Evolutionary conservation across 1,140 invertebrate species (phyloP).

Genomic region (Drosophila watanabei): DNA sequence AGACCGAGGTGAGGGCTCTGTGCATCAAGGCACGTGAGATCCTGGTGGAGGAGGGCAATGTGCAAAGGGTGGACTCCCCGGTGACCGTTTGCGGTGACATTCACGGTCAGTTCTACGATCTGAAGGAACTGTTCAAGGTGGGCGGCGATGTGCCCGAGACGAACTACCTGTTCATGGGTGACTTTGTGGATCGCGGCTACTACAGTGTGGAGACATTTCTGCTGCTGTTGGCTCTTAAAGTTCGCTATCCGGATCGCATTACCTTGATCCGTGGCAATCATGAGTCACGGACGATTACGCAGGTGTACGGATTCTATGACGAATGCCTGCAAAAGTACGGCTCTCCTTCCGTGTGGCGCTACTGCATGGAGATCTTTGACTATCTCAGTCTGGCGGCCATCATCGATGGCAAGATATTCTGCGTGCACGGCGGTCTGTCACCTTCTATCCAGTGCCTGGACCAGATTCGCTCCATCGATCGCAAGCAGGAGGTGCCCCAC

Average conservation of each 20-base stretch:
- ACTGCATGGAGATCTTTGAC: slow-evolving; percentile 99
- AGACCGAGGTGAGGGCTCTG: slow-evolving; percentile 98
- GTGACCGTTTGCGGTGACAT: slow-evolving; percentile 99
- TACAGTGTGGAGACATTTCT: slow-evolving; percentile 99
- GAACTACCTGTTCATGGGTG: slow-evolving; percentile 99
- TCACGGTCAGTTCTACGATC: slow-evolving; percentile 99
- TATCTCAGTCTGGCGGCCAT: slow-evolving; percentile 99
- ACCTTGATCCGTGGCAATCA: slow-evolving; percentile 98
- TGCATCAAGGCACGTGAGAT: slow-evolving; percentile 99
- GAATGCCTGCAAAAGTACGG: slow-evolving; percentile 99
- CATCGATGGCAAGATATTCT: slow-evolving; percentile 99
- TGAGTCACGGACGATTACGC: slow-evolving; percentile 99
- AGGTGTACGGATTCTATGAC: slow-evolving; percentile 99
- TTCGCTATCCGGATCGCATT: slow-evolving; percentile 99
- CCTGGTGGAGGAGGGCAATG: slow-evolving; percentile 99
- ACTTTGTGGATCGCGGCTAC: slow-evolving; percentile 99
- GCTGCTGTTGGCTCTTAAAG: slow-evolving; percentile 98
- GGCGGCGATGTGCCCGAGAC: slow-evolving; percentile 99
- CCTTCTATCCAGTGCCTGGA: slow-evolving; percentile 99
- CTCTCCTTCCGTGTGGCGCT: slow-evolving; percentile 99
- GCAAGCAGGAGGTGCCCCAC: slow-evolving; percentile 99
- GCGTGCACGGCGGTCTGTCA: slow-evolving; percentile 99
- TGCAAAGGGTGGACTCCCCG: slow-evolving; percentile 99
- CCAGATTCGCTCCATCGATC: slow-evolving; percentile 99
- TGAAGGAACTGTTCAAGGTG: slow-evolving; percentile 99